Evolutionary conservation across 2,113 vertebrate genomes (phyloP).

Genomic region (Propithecus coquereli): DNA sequence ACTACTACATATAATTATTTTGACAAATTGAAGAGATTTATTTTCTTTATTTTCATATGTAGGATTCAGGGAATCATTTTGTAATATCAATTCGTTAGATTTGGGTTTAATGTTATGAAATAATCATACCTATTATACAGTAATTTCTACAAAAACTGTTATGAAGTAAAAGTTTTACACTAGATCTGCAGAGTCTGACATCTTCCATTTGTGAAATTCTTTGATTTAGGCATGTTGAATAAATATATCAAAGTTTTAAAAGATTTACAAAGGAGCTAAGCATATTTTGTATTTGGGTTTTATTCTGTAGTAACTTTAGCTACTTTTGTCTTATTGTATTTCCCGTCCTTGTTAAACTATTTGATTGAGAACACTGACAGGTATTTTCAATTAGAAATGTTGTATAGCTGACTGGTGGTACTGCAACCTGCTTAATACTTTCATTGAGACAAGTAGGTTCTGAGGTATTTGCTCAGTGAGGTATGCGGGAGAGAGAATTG

Average conservation of each 20-base stretch:
- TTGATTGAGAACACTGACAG: slow-evolving; percentile 28
- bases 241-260: not conserved
- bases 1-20: not conserved
- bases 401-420: not conserved
- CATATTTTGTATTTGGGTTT: slow-evolving; percentile 8
- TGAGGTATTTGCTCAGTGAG: not conserved
- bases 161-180: not conserved
- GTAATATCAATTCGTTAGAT: not conserved
- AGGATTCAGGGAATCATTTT: slow-evolving; percentile 25
- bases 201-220: slow-evolving; percentile 36
- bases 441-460: not conserved
- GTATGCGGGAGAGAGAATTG: not conserved
- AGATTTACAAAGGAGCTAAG: slow-evolving; percentile 2
- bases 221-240: not conserved
- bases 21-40: not conserved
- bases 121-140: not conserved
- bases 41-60: slow-evolving; percentile 31
- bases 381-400: slow-evolving; percentile 25
- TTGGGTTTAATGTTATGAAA: not conserved
- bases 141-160: slow-evolving; percentile 7
- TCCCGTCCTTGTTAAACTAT: not conserved
- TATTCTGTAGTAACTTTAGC: not conserved
- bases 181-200: not conserved
- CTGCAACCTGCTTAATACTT: not conserved
- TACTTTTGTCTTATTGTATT: not conserved